phyloP scores from a whole-genome alignment of 92 coral and sea anemone genomes.

The Actinernus sp. region DNA sequence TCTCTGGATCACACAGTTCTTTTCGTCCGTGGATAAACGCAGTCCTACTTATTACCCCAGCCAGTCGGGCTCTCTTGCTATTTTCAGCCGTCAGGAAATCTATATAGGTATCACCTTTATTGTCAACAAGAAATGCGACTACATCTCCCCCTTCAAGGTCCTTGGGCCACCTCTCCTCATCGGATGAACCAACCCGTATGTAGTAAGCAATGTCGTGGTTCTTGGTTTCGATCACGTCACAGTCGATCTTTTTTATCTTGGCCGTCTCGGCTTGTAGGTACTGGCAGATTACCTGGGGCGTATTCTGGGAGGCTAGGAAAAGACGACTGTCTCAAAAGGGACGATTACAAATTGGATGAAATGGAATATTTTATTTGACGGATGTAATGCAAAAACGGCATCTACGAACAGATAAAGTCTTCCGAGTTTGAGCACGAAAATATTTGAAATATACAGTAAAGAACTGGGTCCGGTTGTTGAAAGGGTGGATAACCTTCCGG shows the following conservation, averaged over 20 bases:
- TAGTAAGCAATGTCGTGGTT: conserved; percentile 94
- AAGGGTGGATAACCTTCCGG: too few relatives aligned
- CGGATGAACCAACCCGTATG: conserved; percentile 11
- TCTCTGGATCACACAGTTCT: conserved; percentile 37
- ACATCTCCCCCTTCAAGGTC: conserved; percentile 92
- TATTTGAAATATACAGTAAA: too few relatives aligned
- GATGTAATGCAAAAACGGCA: too few relatives aligned
- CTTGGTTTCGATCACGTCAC: conserved; percentile 53
- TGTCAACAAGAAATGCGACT: conserved; percentile 78
- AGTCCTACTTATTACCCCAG: conserved; percentile 95
- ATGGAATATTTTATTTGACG: too few relatives aligned
- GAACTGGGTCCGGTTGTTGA: too few relatives aligned
- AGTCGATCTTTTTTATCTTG: conserved; percentile 60
- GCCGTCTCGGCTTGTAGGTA: conserved; percentile 73
- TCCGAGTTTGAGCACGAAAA: too few relatives aligned
- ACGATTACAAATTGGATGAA: too few relatives aligned
- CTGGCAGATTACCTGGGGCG: too few relatives aligned
- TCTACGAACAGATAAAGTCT: too few relatives aligned
- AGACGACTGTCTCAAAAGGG: too few relatives aligned
- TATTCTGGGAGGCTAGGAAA: too few relatives aligned
- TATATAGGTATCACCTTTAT: conserved; percentile 73
- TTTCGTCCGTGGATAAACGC: conserved; percentile 74
- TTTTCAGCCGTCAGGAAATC: conserved; percentile 87
- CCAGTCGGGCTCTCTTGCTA: conserved; percentile 68
- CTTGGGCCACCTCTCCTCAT: conserved; percentile 31